These are phyloP conservation scores for Sitophilus oryzae DNA, from an alignment of 1,140 invertebrate species.

Conservation along the genomic window DNA sequence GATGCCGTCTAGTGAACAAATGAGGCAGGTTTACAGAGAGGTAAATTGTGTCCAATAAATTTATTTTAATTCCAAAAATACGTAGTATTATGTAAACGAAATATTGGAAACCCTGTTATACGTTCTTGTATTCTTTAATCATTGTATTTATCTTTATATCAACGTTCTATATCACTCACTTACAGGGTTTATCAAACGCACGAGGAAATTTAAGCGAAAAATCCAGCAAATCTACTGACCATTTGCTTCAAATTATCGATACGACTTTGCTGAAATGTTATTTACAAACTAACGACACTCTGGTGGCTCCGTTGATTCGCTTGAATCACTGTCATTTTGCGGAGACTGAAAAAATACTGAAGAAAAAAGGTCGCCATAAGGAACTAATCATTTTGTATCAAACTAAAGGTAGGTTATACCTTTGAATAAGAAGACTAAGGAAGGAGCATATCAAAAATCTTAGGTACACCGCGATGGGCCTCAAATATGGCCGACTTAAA, in stretches of 20 bases:
- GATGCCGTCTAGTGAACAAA: too few species aligned
- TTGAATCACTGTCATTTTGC: slow-evolving; percentile 93
- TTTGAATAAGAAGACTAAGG: too few species aligned
- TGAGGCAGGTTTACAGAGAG: too few species aligned
- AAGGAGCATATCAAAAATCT: too few species aligned
- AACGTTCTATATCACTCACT: too few species aligned
- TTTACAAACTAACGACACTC: slow-evolving; percentile 90
- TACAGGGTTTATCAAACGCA: slow-evolving; percentile 33
- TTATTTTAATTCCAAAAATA: too few species aligned
- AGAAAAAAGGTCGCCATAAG: slow-evolving; percentile 79
- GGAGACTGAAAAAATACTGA: slow-evolving; percentile 86
- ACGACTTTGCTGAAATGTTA: slow-evolving; percentile 96
- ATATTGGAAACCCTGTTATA: too few species aligned
- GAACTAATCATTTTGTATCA: slow-evolving; percentile 96
- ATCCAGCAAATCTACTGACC: slow-evolving; percentile 40
- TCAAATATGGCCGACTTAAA: too few species aligned
- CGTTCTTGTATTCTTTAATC: too few species aligned
- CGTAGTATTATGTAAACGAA: too few species aligned
- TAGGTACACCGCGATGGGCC: too few species aligned
- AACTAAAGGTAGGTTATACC: slow-evolving; percentile 60
- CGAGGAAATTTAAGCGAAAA: slow-evolving; percentile 41
- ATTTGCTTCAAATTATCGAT: slow-evolving; percentile 90
- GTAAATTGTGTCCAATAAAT: too few species aligned
- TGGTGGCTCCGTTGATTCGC: slow-evolving; percentile 84
- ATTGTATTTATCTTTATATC: background rate